Evolutionary conservation across 2,888 invertebrate genomes (phyloP), one percentile per base, ranked within the genome.

Genomic region (Trachelus stipa): DNA sequence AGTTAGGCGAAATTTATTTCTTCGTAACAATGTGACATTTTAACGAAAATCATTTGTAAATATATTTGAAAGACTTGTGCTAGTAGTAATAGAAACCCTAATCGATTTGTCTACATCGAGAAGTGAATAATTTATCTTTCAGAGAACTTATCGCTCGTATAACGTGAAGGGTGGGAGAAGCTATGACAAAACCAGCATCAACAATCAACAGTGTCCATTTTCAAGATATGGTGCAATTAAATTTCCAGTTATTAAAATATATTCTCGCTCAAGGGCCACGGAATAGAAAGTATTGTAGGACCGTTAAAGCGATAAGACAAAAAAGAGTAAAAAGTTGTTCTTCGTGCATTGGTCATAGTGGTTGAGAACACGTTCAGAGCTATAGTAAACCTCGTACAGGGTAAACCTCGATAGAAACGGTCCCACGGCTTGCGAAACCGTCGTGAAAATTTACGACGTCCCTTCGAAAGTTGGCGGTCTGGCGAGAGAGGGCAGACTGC

Each of bases 371-470:
- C 71, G 12, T 30, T 34, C 71, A 12, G 2, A 31, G 12, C 12
- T 71, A 71, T 71, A 71, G 31, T 31, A 33, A 33, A 71, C 15
- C 33, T 34, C 71, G 71, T 71, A 71, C 56, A 56, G 56, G 56
- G 56, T 56, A 71, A 71, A 15, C 71, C 71, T 71, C 30, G 71
- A 71, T 33, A 34, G 74, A 34, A n/a, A 33, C 31, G 74, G 35
- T 30, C 34, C 74, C 37, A 31, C 30, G 35, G 12, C 34, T 37
- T 74, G 34, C n/a, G 35, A 74, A 35, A 74, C 23, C 12, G n/a
- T 35, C 35, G 33, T 11, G 74, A n/a, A n/a, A 74, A 74, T 74
- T 74, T 74, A 74, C 74, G 74, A 74, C 74, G 34, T 23, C 71
- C 71, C 71, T 34, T 15, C 23, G 71, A 71, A 71, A 34, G 34